A percentile compares a stretch with the other conserved stretches of the same genome.
phyloP scores from a whole-genome alignment of 2,797 vertebrate genomes.

The Cryptoblepharus egeriae region DNA sequence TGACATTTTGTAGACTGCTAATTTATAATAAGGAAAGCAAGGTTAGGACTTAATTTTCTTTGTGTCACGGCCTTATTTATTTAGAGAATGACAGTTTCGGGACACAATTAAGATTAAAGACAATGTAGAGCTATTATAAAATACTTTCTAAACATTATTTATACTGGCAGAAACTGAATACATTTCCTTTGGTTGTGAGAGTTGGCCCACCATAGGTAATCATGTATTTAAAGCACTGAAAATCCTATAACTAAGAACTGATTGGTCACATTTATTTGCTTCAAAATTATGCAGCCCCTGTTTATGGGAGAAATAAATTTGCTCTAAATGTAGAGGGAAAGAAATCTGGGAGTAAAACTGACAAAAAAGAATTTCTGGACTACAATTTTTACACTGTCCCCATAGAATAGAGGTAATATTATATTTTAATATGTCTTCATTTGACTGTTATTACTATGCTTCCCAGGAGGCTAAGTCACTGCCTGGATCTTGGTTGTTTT shows the following conservation, averaged over 20 bases:
- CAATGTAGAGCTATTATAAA: slow-evolving; percentile 10
- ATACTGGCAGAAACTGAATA: not conserved
- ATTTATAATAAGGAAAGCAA: slow-evolving; percentile 28
- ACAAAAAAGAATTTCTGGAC: slow-evolving; percentile 68
- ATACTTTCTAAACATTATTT: slow-evolving; percentile 15
- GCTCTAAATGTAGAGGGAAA: slow-evolving; percentile 58
- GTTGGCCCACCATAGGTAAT: slow-evolving; percentile 8
- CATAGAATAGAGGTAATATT: slow-evolving; percentile 72
- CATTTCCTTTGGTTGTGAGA: slow-evolving; percentile 32
- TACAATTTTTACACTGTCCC: slow-evolving; percentile 68
- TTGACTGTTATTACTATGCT: slow-evolving; percentile 69
- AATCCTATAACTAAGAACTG: slow-evolving; percentile 25
- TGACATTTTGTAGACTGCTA: no score
- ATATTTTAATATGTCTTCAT: slow-evolving; percentile 74
- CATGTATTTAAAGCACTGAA: slow-evolving; percentile 6
- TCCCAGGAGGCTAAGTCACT: slow-evolving; percentile 65
- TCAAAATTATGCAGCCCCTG: slow-evolving; percentile 48
- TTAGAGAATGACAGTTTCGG: slow-evolving; percentile 21
- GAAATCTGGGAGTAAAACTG: slow-evolving; percentile 54
- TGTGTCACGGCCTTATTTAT: not conserved
- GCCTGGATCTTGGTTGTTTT: slow-evolving; percentile 71
- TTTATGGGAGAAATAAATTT: slow-evolving; percentile 50
- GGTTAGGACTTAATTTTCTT: slow-evolving; percentile 6
- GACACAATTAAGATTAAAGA: slow-evolving; percentile 4
- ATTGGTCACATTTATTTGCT: slow-evolving; percentile 49